Evolutionary conservation across 37 sponge, comb jelly and placozoan species (phyloP).

Genomic region (Aplysina aerophoba): DNA sequence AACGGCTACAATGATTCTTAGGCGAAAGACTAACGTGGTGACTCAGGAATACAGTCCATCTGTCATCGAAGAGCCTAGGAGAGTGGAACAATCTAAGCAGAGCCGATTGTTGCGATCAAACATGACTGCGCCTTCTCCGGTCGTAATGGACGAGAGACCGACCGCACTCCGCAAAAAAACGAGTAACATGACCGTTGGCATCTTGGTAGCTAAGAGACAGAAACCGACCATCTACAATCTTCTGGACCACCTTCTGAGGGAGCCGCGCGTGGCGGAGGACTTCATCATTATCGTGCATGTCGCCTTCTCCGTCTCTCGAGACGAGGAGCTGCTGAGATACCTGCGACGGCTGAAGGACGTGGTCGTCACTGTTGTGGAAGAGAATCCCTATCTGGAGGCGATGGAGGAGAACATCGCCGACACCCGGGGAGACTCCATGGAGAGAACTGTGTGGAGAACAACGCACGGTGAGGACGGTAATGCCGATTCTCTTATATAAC

Average conservation of each 20-base stretch:
- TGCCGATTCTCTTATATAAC: no score
- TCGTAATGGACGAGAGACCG: background rate
- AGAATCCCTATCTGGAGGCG: slow-evolving; percentile 20
- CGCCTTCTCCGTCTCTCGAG: background rate
- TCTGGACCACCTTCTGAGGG: background rate
- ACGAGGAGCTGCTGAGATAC: slow-evolving; percentile 5
- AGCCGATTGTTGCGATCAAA: background rate
- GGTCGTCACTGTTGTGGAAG: background rate
- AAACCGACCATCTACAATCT: slow-evolving; percentile 27
- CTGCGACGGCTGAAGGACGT: background rate
- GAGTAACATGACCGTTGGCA: slow-evolving; percentile 22
- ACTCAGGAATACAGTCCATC: background rate
- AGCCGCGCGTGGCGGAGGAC: background rate
- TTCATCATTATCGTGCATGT: slow-evolving; percentile 24
- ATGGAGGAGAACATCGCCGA: slow-evolving; percentile 14
- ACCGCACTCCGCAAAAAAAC: background rate
- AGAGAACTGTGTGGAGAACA: slow-evolving; percentile 42
- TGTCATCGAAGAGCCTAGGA: no score
- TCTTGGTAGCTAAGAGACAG: slow-evolving; percentile 29
- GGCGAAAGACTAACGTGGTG: background rate
- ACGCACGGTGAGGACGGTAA: slow-evolving; percentile 29
- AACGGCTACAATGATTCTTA: background rate
- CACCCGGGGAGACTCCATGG: slow-evolving; percentile 41
- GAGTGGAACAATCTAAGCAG: background rate
- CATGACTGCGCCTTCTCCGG: background rate